Evolutionary conservation across 2,797 vertebrate species (phyloP), one percentile per base, ranked within the genome.

Genomic region (Acipenser oxyrinchus): DNA sequence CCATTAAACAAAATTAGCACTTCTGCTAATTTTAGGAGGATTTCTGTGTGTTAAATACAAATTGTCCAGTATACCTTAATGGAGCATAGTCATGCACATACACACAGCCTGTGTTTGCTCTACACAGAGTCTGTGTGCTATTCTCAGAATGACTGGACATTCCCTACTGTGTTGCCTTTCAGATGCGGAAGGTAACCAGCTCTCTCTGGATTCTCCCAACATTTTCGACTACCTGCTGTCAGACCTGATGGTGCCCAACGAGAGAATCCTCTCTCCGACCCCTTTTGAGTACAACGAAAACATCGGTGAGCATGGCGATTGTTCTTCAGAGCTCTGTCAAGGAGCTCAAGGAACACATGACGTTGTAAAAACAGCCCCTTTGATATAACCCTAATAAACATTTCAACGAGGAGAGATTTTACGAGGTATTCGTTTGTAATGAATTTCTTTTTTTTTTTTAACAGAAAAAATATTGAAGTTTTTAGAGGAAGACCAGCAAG

Each of bases 381-480:
- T 57, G 51, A 49, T 67, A 61, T 57, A 61, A 58, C 49, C 66
- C 66, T 15, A 18, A 62, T 51, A 12, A 51, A 8, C 11, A 15
- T 50, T 23, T 62, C 2, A 60, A 67, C 1, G 64, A 65, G 8
- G 51, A 23, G 10, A 11, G 8, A 9, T 37, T 66, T 4, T 15
- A 48, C 8, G 8, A 68, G 58, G 59, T 51, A 18, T 49, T 51
- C 6, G 7, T 8, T 49, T 49, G 7, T 58, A 23, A 11, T 49
- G 8, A 3, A 10, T 13, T 49, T 12, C 37, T 37, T 3, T n/a
- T 23, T 53, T 53, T 65, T 53, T 23, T 55, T 73, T 88, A 72
- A 85, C 82, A 69, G 84, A 86, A 62, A 88, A 89, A 1, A 74
- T 90, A 49, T 82, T 90, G 68, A 77, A 85, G 74, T 86, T 87